Evolutionary conservation across 2,888 invertebrate genomes (phyloP).

Genomic region (Caenorhabditis japonica): DNA sequence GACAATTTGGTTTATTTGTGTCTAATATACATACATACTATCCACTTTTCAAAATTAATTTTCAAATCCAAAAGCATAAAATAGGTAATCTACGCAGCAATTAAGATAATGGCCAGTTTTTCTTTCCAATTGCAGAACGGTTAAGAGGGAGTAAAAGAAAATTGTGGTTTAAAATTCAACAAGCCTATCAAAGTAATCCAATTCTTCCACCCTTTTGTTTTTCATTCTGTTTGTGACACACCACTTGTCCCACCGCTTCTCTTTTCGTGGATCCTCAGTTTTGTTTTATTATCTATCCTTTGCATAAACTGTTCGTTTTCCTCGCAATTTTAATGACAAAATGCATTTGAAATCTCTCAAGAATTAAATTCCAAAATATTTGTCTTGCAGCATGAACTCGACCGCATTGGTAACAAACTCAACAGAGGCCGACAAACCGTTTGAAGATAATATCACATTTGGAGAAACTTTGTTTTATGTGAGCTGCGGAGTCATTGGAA

Average conservation of each 20-base stretch:
- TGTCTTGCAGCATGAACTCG: constrained; percentile 40
- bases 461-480: constrained; percentile 67
- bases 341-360: too few relatives aligned
- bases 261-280: constrained; percentile 1
- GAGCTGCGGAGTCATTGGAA: constrained; percentile 68
- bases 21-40: too few relatives aligned
- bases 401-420: constrained; percentile 17
- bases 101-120: constrained; percentile 18
- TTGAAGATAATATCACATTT: constrained; percentile 49
- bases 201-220: constrained; percentile 29
- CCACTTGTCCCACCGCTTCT: not conserved
- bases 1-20: too few relatives aligned
- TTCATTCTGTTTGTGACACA: constrained; percentile 24
- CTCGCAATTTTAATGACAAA: not conserved
- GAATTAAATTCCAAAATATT: too few relatives aligned
- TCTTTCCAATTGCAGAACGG: not conserved
- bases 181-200: constrained; percentile 37
- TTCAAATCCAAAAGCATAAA: too few relatives aligned
- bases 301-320: not conserved
- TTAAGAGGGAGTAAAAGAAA: not conserved
- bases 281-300: not conserved
- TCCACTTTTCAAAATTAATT: too few relatives aligned
- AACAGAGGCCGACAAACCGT: constrained; percentile 10
- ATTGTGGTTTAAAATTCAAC: constrained; percentile 32
- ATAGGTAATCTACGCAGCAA: too few relatives aligned